Base-by-base conservation (phyloP, 2,888 invertebrate genomes). In the Allophyes oxyacanthae region DNA sequence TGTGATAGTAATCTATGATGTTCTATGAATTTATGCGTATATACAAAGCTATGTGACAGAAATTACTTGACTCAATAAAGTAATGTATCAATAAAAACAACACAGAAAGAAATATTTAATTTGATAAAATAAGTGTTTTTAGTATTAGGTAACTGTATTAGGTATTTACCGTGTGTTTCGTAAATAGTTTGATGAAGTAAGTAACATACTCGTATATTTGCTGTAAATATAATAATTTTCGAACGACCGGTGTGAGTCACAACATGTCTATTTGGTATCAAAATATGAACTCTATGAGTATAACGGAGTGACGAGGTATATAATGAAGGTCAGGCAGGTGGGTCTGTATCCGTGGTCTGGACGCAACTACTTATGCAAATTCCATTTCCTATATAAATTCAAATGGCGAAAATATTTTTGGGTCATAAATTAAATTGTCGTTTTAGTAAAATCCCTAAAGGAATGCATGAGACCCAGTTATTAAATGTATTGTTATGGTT, bases 341-440 rank as follows among this genome's bases (percentile, higher is more conserved):
- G 26, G 7, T 10, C 25, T 25, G 25, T n/a, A n/a, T n/a, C n/a
- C n/a, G n/a, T 53, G 26, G 7, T 10, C 25, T 25, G 25, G 68
- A 4, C 45, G 33, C 63, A 42, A 37, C 41, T 62, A 53, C 63
- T 46, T 64, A 68, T 68, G 37, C 20, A 42, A 62, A 52, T 62
- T n/a, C 20, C 20, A 52, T 34, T 52, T 64, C 46, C 46, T 52
- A 36, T 46, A 33, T 11, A 37, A 15, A 43, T 43, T 28, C 15
- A 54, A 42, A 52, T 5, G 6, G n/a, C 2, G 28, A 30, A 30
- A 25, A 36, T 11, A 37, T 20, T 34, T 41, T 14, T 11, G 30
- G 30, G 15, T 43, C 8, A 37, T 38, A 32, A 53, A 53, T 55
- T 25, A 37, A 8, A 14, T 28, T 53, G 42, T 32, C 10, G 20